phyloP scores from a whole-genome alignment of 2,888 invertebrate species.

The Hyposoter didymator region DNA sequence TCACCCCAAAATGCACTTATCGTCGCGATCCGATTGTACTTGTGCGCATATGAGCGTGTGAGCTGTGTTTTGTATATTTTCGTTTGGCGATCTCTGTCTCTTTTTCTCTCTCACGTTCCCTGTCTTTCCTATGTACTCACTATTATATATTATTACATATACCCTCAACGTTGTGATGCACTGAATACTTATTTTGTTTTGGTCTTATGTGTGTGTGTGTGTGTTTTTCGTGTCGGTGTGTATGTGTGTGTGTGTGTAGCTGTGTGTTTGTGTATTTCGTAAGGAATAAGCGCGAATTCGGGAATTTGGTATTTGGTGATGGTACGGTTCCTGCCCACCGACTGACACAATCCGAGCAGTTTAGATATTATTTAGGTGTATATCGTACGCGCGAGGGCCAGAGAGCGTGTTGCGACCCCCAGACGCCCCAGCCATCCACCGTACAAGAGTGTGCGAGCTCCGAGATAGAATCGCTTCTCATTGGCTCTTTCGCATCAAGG shows the following conservation, averaged over 20 bases:
- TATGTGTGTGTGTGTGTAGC: slow-evolving; percentile 10
- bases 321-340: slow-evolving; percentile 71
- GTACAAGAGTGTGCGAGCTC: slow-evolving; percentile 2
- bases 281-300: slow-evolving; percentile 44
- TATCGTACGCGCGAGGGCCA: slow-evolving; percentile 36
- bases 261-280: slow-evolving; percentile 25
- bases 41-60: slow-evolving; percentile 21
- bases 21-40: slow-evolving; percentile 2
- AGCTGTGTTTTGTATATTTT: slow-evolving; percentile 34
- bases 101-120: slow-evolving; percentile 21
- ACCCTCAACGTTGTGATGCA: slow-evolving; percentile 45
- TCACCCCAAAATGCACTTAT: slow-evolving; percentile 68
- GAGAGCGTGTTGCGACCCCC: slow-evolving; percentile 47
- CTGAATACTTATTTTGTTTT: slow-evolving; percentile 31
- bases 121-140: slow-evolving; percentile 8
- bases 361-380: slow-evolving; percentile 48
- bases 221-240: slow-evolving; percentile 11
- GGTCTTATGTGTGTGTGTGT: slow-evolving; percentile 22
- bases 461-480: not conserved
- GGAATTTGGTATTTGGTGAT: slow-evolving; percentile 58
- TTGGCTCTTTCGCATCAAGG: slow-evolving; percentile 16
- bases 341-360: slow-evolving; percentile 66
- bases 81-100: slow-evolving; percentile 40
- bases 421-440: slow-evolving; percentile 5
- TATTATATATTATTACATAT: slow-evolving; percentile 34